Base-by-base conservation (phyloP, 2,797 vertebrate genomes). In the Borostomias antarcticus region DNA sequence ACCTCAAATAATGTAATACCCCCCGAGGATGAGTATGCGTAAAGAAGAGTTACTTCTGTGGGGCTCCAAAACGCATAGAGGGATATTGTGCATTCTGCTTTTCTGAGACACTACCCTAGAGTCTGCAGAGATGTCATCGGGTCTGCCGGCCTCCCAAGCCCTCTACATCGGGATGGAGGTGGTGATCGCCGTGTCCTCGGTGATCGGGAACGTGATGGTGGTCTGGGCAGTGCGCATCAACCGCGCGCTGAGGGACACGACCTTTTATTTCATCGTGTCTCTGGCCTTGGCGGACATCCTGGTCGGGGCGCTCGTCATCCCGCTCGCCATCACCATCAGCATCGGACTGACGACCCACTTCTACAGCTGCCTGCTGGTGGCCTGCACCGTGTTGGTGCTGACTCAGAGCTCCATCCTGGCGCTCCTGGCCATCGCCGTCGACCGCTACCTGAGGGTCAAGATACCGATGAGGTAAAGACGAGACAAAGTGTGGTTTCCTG, bases 331-430 rank as follows among this genome's bases (percentile, higher is more conserved):
- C 70, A 93, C 95, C 82, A 94, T 97, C 86, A 94, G 93, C 86
- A 88, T 96, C 23, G 95, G 92, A 33, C 92, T 94, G 0, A 73
- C 86, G 88, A 96, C 92, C 0, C 91, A 93, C 87, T 96, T 97
- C 76, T 94, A 97, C 89, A 95, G 94, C 71, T 98, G 96, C 80
- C 88, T 97, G 72, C 85, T 95, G 91, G 88, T 92, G 74, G 91
- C 93, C 48, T 98, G 96, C 77, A 94, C 94, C 0, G 93, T 98
- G 76, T 93, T 98, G 66, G 94, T 98, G 77, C 94, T 98, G 73
- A 98, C 96, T 0, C 95, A 98, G 86, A 97, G 96, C 88, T 98
- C 96, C 59, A 96, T 98, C 86, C 91, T 98, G 77, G 95, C 96
- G 0, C 89, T 98, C 62, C 90, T 98, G 85, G 96, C 96, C 62